These are phyloP conservation scores for Parapsyche elsis DNA, from an alignment of 1,140 invertebrate species.

Conservation along the genomic window DNA sequence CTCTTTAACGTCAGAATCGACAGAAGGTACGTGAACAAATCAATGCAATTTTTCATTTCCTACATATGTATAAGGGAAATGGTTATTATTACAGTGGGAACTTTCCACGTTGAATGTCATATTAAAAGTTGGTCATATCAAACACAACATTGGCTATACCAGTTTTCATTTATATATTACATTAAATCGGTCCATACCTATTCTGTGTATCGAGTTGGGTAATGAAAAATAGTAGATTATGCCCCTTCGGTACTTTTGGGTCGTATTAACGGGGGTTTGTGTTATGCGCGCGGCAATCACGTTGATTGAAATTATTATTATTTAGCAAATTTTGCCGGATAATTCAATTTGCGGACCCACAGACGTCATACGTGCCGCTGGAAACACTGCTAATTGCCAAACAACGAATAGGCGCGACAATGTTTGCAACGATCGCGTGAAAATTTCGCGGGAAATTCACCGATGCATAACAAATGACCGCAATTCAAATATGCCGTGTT, in stretches of 20 bases:
- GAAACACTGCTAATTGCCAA: conserved; percentile 15
- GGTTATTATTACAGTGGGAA: too few species aligned
- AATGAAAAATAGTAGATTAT: too few species aligned
- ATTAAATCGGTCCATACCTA: too few species aligned
- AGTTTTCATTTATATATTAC: too few species aligned
- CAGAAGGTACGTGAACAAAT: conserved; percentile 3
- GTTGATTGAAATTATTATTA: conserved; percentile 29
- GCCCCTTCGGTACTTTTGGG: too few species aligned
- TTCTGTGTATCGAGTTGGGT: too few species aligned
- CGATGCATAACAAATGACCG: background rate
- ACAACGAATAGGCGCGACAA: background rate
- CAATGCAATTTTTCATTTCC: background rate
- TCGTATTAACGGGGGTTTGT: too few species aligned
- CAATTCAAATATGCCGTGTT: background rate
- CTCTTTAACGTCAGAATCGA: conserved; percentile 4
- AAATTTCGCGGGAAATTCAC: background rate
- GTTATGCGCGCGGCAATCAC: background rate
- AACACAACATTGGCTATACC: too few species aligned
- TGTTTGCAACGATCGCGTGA: background rate
- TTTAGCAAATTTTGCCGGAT: conserved; percentile 7
- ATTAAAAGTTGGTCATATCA: too few species aligned
- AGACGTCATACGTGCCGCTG: conserved; percentile 13
- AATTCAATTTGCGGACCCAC: conserved; percentile 21
- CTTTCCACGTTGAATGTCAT: too few species aligned
- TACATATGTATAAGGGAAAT: too few species aligned